A percentile compares a stretch with the other conserved stretches of the same genome.
These are phyloP conservation scores for Crocallis elinguaria DNA, from an alignment of 2,888 invertebrate genomes.

Conservation along the genomic window DNA sequence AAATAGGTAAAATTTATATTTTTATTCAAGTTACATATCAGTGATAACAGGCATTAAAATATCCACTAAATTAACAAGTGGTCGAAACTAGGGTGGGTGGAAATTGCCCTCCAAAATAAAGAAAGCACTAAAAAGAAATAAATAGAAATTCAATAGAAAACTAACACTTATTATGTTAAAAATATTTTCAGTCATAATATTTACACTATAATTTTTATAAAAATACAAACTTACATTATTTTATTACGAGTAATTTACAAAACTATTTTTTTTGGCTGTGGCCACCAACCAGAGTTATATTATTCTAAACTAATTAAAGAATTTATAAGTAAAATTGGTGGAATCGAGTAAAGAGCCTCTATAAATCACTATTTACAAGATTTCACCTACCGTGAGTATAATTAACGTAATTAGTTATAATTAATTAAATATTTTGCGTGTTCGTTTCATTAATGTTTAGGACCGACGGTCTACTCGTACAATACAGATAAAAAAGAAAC, in stretches of 20 bases:
- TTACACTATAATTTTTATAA: conserved; percentile 31
- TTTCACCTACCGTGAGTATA: conserved; percentile 58
- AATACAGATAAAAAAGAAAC: too few species aligned
- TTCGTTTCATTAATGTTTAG: too few species aligned
- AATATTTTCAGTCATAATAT: conserved; percentile 41
- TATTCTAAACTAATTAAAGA: conserved; percentile 6
- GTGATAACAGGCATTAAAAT: conserved; percentile 25
- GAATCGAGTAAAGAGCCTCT: conserved; percentile 75
- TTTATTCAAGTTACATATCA: conserved; percentile 33
- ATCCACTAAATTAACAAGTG: conserved; percentile 34
- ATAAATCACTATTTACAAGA: conserved; percentile 74
- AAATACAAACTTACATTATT: conserved; percentile 23
- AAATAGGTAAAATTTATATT: conserved; percentile 2
- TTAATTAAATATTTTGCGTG: background rate
- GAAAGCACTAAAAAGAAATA: conserved; percentile 37
- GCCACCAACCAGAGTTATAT: conserved; percentile 29
- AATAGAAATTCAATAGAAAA: conserved; percentile 38
- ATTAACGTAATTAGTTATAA: background rate
- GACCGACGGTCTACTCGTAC: too few species aligned
- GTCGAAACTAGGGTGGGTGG: conserved; percentile 34
- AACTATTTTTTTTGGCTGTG: conserved; percentile 27
- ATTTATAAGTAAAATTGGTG: conserved; percentile 52
- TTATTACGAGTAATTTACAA: conserved; percentile 6
- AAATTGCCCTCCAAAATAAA: conserved; percentile 42
- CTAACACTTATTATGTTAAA: conserved; percentile 31